These are phyloP conservation scores for Albula glossodonta DNA, from an alignment of 2,113 vertebrate species.

Conservation along the genomic window DNA sequence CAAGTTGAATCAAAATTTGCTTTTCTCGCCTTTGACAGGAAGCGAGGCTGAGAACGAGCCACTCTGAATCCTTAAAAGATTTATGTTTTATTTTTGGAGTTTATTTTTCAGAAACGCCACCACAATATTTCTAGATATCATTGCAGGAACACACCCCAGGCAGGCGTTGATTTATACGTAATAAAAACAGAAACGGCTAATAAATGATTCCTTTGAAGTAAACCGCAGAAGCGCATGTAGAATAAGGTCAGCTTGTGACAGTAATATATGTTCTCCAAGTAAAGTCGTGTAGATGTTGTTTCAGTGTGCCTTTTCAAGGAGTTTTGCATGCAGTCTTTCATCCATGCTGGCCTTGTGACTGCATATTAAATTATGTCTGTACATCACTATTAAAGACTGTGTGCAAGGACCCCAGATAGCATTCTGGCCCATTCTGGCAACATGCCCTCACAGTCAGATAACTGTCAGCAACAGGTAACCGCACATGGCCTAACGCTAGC, in stretches of 20 bases:
- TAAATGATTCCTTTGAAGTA: constrained; percentile 45
- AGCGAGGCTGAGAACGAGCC: background rate
- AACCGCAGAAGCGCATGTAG: constrained; percentile 24
- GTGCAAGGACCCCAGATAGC: no score
- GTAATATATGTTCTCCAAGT: constrained; percentile 17
- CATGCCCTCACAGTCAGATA: no score
- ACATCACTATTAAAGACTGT: background rate
- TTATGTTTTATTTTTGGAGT: background rate
- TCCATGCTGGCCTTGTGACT: background rate
- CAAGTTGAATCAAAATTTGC: background rate
- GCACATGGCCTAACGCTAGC: no score
- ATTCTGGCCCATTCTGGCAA: no score
- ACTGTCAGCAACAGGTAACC: no score
- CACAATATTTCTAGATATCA: constrained; percentile 23
- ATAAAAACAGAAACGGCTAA: constrained; percentile 37
- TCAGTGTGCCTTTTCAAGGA: background rate
- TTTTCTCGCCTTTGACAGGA: background rate
- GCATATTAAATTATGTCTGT: background rate
- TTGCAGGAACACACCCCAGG: constrained; percentile 22
- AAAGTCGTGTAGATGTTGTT: background rate
- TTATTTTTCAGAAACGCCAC: background rate
- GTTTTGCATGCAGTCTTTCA: background rate
- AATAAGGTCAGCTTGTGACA: constrained; percentile 32
- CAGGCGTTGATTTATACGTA: constrained; percentile 35
- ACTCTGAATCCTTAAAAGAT: background rate